Base-by-base conservation (phyloP, 2,113 vertebrate species). In the Carassius gibelio region DNA sequence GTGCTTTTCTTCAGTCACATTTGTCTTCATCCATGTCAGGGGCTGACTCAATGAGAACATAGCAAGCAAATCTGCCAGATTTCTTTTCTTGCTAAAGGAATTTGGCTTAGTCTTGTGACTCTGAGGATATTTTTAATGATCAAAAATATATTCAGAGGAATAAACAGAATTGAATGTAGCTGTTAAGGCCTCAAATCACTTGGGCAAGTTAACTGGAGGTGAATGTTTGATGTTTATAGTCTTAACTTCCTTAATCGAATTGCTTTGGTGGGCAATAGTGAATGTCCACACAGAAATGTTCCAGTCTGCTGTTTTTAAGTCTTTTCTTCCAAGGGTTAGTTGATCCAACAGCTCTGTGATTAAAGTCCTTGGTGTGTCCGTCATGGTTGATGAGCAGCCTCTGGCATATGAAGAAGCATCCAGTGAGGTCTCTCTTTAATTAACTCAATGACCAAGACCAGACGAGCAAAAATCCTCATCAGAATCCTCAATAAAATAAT, bases 351-450 rank as follows among this genome's bases (percentile, higher is more conserved):
- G 85, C 86, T 82, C 72, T 82, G 75, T 78, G 89, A 89, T 89
- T 85, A 88, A 87, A 90, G 83, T 85, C 87, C 78, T 87, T 83
- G 77, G 66, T 83, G 66, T 85, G 83, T 85, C 88, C 84, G 72
- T 69, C 57, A 85, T 85, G 84, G 88, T 80, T 76, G 77, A 83
- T 78, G 74, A 66, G 80, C 74, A 80, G 85, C 72, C 86, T 83
- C 86, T 52, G 50, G 82, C 86, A 85, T 86, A 86, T 72, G 72
- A 84, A 88, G 77, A 80, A 88, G 52, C 76, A 71, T 85, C 36
- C 85, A 85, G 52, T 85, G 87, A 87, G 88, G 86, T 85, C 83
- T 83, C 78, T 52, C 76, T 86, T 89, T 89, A 90, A 90, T 89
- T 89, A 89, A 88, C 86, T 90, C 84, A 87, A 76, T 72, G 71